Evolutionary conservation across 2,888 invertebrate genomes (phyloP).

Genomic region (Sisyra terminalis): DNA sequence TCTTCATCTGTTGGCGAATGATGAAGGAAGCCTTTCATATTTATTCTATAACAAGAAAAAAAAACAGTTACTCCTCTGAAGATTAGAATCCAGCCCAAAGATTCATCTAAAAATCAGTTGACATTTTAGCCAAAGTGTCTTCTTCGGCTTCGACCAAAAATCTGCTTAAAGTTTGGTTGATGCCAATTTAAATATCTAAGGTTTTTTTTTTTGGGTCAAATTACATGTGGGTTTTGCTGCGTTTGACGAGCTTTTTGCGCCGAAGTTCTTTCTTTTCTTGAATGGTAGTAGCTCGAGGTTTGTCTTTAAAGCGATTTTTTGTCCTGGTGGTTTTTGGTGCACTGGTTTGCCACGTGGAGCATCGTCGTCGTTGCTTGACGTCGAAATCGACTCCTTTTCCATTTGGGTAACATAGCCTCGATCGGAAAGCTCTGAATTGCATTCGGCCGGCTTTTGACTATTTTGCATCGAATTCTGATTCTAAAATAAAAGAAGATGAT

Average conservation of each 20-base stretch:
- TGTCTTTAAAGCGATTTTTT: slow-evolving; percentile 32
- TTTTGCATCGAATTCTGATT: background rate
- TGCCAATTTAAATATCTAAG: too few relatives aligned
- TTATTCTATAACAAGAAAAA: too few relatives aligned
- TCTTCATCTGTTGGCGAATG: slow-evolving; percentile 58
- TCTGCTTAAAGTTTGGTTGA: too few relatives aligned
- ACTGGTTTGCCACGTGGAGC: slow-evolving; percentile 39
- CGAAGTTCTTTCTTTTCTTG: slow-evolving; percentile 42
- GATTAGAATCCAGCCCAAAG: too few relatives aligned
- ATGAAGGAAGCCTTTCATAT: slow-evolving; percentile 50
- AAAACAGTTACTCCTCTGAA: too few relatives aligned
- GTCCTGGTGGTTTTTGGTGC: slow-evolving; percentile 45
- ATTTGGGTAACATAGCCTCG: slow-evolving; percentile 55
- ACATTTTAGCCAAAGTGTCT: too few relatives aligned
- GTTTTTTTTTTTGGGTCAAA: too few relatives aligned
- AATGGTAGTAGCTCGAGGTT: slow-evolving; percentile 20
- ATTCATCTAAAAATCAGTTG: too few relatives aligned
- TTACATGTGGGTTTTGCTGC: slow-evolving; percentile 46
- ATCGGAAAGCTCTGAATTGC: slow-evolving; percentile 42
- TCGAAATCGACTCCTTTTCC: slow-evolving; percentile 52
- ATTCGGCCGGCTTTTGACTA: slow-evolving; percentile 7
- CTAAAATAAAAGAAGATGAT: background rate
- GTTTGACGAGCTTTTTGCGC: slow-evolving; percentile 52
- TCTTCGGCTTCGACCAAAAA: too few relatives aligned
- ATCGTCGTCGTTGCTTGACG: slow-evolving; percentile 60